These are phyloP conservation scores for Dasysyrphus albostriatus DNA, from an alignment of 2,888 invertebrate genomes.

Conservation along the genomic window DNA sequence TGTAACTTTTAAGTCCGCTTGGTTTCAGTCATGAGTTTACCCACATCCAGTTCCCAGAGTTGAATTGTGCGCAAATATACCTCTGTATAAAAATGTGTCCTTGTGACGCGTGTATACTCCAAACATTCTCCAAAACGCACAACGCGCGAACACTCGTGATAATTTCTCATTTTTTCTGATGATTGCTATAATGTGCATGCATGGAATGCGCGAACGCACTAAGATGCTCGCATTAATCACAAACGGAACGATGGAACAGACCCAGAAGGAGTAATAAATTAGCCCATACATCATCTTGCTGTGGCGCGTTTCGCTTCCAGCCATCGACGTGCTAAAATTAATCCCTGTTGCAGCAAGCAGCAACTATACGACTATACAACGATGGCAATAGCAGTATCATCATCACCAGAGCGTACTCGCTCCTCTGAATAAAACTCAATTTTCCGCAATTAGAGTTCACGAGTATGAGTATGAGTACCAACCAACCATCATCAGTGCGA, in stretches of 20 bases:
- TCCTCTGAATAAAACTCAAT: constrained; percentile 58
- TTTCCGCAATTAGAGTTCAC: constrained; percentile 65
- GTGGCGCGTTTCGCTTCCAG: constrained; percentile 64
- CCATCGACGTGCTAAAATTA: constrained; percentile 69
- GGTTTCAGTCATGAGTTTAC: constrained; percentile 38
- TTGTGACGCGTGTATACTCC: constrained; percentile 43
- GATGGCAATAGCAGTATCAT: constrained; percentile 10
- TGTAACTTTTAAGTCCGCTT: constrained; percentile 44
- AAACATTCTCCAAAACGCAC: constrained; percentile 38
- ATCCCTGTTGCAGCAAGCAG: constrained; percentile 56
- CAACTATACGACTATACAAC: not conserved
- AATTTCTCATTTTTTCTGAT: constrained; percentile 69
- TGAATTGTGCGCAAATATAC: constrained; percentile 15
- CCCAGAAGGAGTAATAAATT: constrained; percentile 70
- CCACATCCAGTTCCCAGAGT: constrained; percentile 6
- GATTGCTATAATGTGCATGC: constrained; percentile 68
- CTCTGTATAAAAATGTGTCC: constrained; percentile 17
- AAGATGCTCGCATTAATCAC: constrained; percentile 68
- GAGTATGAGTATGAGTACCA: constrained; percentile 15
- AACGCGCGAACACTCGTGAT: constrained; percentile 52
- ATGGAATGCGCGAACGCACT: constrained; percentile 67
- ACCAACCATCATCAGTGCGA: not conserved
- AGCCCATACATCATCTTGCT: constrained; percentile 71
- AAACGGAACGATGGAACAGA: constrained; percentile 59
- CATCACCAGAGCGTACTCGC: constrained; percentile 25